These are phyloP conservation scores for Melieria crassipennis DNA, from an alignment of 2,888 invertebrate genomes.

Conservation along the genomic window DNA sequence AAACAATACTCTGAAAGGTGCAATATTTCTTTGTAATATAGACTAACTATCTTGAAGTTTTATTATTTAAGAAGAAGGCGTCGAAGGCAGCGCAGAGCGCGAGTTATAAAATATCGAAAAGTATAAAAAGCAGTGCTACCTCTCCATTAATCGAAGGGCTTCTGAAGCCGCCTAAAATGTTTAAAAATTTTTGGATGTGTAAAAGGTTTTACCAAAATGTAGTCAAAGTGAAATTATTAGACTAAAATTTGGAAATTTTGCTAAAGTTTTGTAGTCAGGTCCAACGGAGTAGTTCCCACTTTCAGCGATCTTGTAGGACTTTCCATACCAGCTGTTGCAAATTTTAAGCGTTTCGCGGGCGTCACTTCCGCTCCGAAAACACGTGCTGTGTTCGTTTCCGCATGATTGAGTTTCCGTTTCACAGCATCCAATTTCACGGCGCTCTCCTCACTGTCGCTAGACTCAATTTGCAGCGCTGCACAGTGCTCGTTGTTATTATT, in stretches of 20 bases:
- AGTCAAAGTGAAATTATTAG: slow-evolving; percentile 2
- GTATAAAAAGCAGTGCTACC: too few relatives aligned
- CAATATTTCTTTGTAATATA: too few relatives aligned
- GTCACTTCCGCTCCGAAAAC: not conserved
- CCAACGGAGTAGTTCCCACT: slow-evolving; percentile 55
- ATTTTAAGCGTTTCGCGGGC: slow-evolving; percentile 46
- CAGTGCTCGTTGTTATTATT: slow-evolving; percentile 46
- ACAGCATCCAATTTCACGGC: slow-evolving; percentile 35
- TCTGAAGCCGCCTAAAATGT: too few relatives aligned
- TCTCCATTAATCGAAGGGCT: too few relatives aligned
- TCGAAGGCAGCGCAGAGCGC: too few relatives aligned
- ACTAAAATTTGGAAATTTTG: not conserved
- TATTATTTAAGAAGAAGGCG: too few relatives aligned
- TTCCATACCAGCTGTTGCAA: slow-evolving; percentile 25
- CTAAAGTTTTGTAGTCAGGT: slow-evolving; percentile 76
- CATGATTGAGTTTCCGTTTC: slow-evolving; percentile 43
- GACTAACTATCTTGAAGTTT: too few relatives aligned
- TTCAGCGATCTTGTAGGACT: slow-evolving; percentile 20
- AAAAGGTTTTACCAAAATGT: not conserved
- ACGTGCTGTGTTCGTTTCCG: slow-evolving; percentile 21
- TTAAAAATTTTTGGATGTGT: too few relatives aligned
- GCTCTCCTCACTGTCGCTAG: slow-evolving; percentile 36
- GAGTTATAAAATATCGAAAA: too few relatives aligned
- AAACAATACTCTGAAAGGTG: too few relatives aligned
- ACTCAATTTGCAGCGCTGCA: not conserved